Evolutionary conservation across 2,113 vertebrate species (phyloP).

Genomic region (Sterrhoptilus dennistouni): DNA sequence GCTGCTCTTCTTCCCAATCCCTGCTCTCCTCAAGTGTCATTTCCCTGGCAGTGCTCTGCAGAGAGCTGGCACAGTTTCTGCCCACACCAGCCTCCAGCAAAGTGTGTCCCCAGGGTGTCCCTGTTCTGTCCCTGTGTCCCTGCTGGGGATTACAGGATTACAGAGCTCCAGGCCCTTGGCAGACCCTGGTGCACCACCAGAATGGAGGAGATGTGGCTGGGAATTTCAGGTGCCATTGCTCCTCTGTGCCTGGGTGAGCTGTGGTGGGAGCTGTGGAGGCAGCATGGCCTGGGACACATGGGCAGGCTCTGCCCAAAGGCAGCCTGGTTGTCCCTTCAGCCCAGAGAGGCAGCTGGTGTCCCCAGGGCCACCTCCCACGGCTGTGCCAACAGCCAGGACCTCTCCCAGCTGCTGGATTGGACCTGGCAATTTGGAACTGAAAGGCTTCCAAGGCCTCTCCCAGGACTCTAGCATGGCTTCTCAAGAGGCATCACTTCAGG

Average conservation of each 20-base stretch:
- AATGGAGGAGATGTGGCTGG: accelerated
- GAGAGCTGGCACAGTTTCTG: background rate
- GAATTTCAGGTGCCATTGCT: background rate
- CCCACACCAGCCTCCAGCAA: background rate
- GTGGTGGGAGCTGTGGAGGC: background rate
- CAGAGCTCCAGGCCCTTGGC: background rate
- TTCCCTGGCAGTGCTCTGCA: background rate
- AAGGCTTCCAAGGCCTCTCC: background rate
- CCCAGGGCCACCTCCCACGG: accelerated
- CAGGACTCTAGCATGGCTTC: background rate
- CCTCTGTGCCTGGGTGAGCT: background rate
- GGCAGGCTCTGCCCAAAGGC: background rate
- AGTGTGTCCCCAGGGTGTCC: background rate
- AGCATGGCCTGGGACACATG: accelerated
- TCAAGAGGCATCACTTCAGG: background rate
- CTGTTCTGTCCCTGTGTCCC: background rate
- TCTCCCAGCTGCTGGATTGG: background rate
- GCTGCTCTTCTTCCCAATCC: background rate
- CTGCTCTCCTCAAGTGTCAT: background rate
- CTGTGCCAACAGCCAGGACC: background rate
- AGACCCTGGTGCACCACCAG: background rate
- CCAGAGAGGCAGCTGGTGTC: background rate
- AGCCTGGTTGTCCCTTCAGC: background rate
- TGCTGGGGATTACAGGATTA: background rate
- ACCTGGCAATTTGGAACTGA: background rate